Base-by-base conservation (phyloP, 2,888 invertebrate species). In the Zootermopsis nevadensis region DNA sequence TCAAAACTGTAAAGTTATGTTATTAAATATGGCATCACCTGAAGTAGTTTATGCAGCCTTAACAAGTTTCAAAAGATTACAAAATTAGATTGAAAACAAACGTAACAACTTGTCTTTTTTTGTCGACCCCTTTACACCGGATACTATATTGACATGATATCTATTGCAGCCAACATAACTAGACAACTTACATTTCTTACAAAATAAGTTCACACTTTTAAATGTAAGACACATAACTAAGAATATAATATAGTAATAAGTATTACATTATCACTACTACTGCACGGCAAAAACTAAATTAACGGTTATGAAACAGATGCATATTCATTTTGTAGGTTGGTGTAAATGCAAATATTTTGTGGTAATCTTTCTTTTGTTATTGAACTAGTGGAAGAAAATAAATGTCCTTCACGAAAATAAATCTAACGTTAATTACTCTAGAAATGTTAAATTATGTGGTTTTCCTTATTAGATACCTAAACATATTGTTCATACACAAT, bases 71-170 rank as follows among this genome's bases (percentile, higher is more conserved):
- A 38, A 74, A 33, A 10, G 10, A 24, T 35, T 74, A 24, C n/a
- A 74, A 74, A 74, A 74, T 74, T 74, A 38, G 35, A 42, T 38
- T 35, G 33, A 79, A 79, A 79, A 79, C 79, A 79, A 79, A 79
- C 38, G 53, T 79, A 60, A 79, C 66, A 79, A 60, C 35, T 79
- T 79, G 35, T 79, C 79, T 79, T 79, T 79, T 79, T 79, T 79
- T 79, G 79, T 79, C 79, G 79, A 79, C 79, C 79, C 79, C 79
- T 79, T 79, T 66, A 66, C 79, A 60, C 79, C 12, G 79, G 35
- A 35, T 35, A 79, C 66, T 79, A 79, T 66, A 66, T 79, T 79
- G 79, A 79, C 79, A 79, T 77, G 48, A 55, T 60, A 35, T n/a
- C 7, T 66, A 60, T 27, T 27, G 38, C 66, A 35, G 35, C 79